Base-by-base conservation (phyloP, 2,888 invertebrate species). In the Xylocampa areola region DNA sequence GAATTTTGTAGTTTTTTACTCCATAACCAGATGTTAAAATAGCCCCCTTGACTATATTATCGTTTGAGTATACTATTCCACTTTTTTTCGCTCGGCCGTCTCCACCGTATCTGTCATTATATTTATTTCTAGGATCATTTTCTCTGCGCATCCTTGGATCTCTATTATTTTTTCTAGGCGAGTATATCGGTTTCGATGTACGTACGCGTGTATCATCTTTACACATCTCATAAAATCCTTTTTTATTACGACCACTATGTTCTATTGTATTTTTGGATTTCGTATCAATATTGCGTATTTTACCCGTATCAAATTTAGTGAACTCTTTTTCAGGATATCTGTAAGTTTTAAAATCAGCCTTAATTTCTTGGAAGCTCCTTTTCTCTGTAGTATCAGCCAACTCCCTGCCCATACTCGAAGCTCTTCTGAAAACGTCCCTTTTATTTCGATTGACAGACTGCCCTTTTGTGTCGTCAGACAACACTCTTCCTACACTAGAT, bases 1-100 rank as follows among this genome's bases (percentile, higher is more conserved):
- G 93, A 66, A 94, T 94, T 79, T 90, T 94, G 62, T 92, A 94
- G 75, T 94, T 94, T 81, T 89, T 92, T 0, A 94, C 92, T 29
- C 91, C 91, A 76, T 85, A 89, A 1, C 91, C 89, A 16, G 89
- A 81, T 33, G 88, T 83, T 61, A 92, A 82, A 61, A 90, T 87
- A 25, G 85, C 85, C 14, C 90, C 92, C 59, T 85, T 91, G 3
- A 89, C 88, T 58, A 92, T 91, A 60, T 90, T 92, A 48, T 91
- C 92, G 77, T 80, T 89, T 0, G 93, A 91, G 80, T 92, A 93
- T 4, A 90, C 84, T 40, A 92, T 91, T 10, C 92, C 93, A 57
- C 82, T 58, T 65, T 77, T 77, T 72, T 81, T 36, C 1, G 67
- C 68, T 32, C 64, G 62, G 4, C 73, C 64, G 50, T 77, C 73